Percentiles rank a stretch among this genome's conserved stretches.
Evolutionary conservation across 2,888 invertebrate species (phyloP).

Genomic region (Thyatira batis): DNA sequence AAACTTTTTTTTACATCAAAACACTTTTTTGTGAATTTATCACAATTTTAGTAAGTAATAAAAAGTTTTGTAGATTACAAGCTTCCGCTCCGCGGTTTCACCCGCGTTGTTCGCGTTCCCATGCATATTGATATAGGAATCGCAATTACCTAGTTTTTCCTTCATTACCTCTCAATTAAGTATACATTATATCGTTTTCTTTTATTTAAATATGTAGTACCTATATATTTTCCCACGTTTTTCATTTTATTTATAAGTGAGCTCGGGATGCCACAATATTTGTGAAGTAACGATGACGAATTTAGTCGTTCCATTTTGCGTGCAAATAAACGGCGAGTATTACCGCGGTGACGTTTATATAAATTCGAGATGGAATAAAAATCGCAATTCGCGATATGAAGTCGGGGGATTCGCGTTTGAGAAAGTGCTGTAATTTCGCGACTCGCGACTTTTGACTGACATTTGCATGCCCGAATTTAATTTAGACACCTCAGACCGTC

Average conservation of each 20-base stretch:
- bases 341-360: conserved; percentile 41
- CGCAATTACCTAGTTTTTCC: too few species aligned
- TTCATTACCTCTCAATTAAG: too few species aligned
- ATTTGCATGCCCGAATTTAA: conserved; percentile 65
- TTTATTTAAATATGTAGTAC: too few species aligned
- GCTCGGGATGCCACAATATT: background rate
- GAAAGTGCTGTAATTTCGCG: conserved; percentile 33
- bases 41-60: too few species aligned
- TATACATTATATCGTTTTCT: too few species aligned
- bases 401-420: conserved; percentile 21
- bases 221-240: too few species aligned
- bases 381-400: conserved; percentile 38
- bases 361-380: conserved; percentile 44
- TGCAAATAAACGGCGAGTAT: background rate
- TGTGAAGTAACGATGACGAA: background rate
- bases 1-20: too few species aligned
- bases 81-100: too few species aligned
- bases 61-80: too few species aligned
- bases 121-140: too few species aligned
- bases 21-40: too few species aligned
- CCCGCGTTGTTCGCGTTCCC: too few species aligned
- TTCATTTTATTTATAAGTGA: background rate
- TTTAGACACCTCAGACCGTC: conserved; percentile 61
- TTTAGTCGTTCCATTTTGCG: background rate
- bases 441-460: conserved; percentile 58